A percentile compares a stretch with the other conserved stretches of the same genome.
These are phyloP conservation scores for Caenorhabditis wallacei DNA, from an alignment of 2,888 invertebrate genomes.

Conservation along the genomic window DNA sequence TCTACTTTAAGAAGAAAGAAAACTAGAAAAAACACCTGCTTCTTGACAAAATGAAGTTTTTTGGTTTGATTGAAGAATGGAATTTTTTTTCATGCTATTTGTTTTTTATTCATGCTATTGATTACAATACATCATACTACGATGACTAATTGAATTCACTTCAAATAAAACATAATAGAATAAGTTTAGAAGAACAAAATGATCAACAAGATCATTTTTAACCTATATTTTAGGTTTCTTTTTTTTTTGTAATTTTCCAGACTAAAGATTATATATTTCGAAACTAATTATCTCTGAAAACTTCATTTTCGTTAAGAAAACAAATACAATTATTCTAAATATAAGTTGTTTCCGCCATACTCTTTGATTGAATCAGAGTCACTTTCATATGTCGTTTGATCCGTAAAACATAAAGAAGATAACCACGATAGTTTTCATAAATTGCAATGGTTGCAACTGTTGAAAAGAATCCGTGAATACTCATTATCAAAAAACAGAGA, in stretches of 20 bases:
- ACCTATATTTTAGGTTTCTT: too few species aligned
- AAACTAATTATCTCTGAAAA: background rate
- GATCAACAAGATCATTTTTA: too few species aligned
- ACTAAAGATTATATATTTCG: background rate
- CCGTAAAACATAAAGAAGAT: slow-evolving; percentile 22
- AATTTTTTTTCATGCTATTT: too few species aligned
- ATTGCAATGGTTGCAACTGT: slow-evolving; percentile 48
- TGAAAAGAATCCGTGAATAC: slow-evolving; percentile 49
- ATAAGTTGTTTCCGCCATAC: slow-evolving; percentile 49
- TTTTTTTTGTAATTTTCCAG: background rate
- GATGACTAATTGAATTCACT: too few species aligned
- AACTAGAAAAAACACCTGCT: background rate
- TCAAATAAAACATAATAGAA: too few species aligned
- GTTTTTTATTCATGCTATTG: too few species aligned
- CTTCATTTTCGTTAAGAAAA: background rate
- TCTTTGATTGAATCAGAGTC: slow-evolving; percentile 40
- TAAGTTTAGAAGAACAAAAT: too few species aligned
- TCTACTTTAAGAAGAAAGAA: background rate
- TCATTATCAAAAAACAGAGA: slow-evolving; percentile 51
- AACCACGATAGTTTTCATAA: slow-evolving; percentile 48
- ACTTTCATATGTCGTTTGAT: slow-evolving; percentile 29
- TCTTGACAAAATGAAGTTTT: background rate
- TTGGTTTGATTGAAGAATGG: too few species aligned
- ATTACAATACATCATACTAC: too few species aligned
- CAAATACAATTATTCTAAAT: slow-evolving; percentile 14